Evolutionary conservation across 2,888 invertebrate genomes (phyloP), one percentile per base, ranked within the genome.

Genomic region (Drepana falcataria): DNA sequence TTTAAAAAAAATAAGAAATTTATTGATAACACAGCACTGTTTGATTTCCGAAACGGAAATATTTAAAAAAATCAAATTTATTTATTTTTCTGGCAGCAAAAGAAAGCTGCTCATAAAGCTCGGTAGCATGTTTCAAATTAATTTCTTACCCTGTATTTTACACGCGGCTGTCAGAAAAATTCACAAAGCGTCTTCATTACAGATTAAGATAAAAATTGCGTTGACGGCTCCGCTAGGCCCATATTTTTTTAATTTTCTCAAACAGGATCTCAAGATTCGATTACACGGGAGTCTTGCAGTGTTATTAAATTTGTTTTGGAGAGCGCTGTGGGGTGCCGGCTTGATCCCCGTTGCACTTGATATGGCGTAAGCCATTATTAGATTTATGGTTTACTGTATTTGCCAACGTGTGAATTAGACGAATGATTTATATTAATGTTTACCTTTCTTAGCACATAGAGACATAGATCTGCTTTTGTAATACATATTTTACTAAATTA

Each of bases 201-300:
- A 85, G 87, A 89, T 89, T 87, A 85, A 74, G 81, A 81, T 73
- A 81, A 83, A 86, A 88, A 88, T 89, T 87, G 87, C 75, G 79
- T 79, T 86, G 90, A 89, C 89, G 88, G 82, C 72, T 60, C 64
- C 67, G 66, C 71, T 73, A 75, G 71, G 72, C 77, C 79, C 70
- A 77, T 86, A 84, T 87, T 85, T 90, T 89, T 90, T 90, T 88
- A 87, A 88, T 89, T 90, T 89, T 87, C 87, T 76, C 81, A 81
- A 86, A 85, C 85, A 81, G 76, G 77, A 80, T 82, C 77, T 75
- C 68, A 70, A 75, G 81, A 88, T 87, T 89, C 85, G 85, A 88
- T 89, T 89, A 85, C 80, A 73, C 71, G 70, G 77, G 76, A 72
- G 70, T 79, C 77, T 73, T 70, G 71, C 66, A 59, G 62, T 75